Conservation (phyloP, 1,140 invertebrate species). For the Hycleus phaleratus region DNA sequence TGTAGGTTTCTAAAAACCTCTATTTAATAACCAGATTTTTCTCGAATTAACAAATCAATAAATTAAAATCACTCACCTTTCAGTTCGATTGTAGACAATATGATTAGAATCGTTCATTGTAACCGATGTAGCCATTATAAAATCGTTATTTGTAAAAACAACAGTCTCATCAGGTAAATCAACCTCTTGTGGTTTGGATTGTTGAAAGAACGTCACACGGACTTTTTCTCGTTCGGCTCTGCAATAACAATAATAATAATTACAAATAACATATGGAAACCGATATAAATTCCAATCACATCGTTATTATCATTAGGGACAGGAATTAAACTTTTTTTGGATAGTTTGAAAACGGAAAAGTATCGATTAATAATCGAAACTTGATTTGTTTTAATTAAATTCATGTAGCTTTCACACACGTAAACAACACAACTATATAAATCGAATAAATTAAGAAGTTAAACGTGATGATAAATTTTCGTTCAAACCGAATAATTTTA, state of each 20-base stretch:
- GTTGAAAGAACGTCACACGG: conserved; percentile 72
- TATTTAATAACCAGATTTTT: background rate
- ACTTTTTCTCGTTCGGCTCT: conserved; percentile 65
- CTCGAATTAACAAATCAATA: background rate
- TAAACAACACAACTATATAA: too few relatives aligned
- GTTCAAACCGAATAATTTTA: too few relatives aligned
- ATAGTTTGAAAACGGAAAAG: too few relatives aligned
- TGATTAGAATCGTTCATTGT: conserved; percentile 36
- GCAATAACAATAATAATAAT: conserved; percentile 34
- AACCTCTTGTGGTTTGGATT: conserved; percentile 62
- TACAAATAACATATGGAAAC: too few relatives aligned
- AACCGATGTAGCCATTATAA: conserved; percentile 39
- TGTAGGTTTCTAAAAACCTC: background rate
- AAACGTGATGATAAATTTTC: too few relatives aligned
- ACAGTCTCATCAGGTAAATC: conserved; percentile 50
- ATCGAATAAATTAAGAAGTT: too few relatives aligned
- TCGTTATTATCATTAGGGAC: too few relatives aligned
- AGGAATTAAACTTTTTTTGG: too few relatives aligned
- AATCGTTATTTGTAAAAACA: conserved; percentile 41
- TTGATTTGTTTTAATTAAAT: too few relatives aligned
- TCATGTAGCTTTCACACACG: too few relatives aligned
- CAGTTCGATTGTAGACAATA: conserved; percentile 35
- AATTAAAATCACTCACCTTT: conserved; percentile 30
- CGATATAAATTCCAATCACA: too few relatives aligned
- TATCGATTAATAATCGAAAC: too few relatives aligned